These are phyloP conservation scores for Standfussiana lucernea DNA, from an alignment of 2,888 invertebrate genomes.

Conservation along the genomic window DNA sequence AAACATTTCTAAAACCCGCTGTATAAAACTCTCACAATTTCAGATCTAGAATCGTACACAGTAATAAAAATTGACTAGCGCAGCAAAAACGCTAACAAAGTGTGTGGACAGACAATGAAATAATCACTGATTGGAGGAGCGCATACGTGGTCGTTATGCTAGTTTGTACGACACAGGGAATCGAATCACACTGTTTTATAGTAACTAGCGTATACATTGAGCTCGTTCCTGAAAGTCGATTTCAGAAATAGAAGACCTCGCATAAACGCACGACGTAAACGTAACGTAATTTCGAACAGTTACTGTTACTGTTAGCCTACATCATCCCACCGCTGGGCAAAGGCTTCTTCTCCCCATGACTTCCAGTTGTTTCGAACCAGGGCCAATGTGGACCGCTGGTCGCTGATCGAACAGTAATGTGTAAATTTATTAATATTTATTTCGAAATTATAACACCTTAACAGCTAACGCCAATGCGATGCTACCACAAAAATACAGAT, in stretches of 20 bases:
- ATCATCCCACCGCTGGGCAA: no score
- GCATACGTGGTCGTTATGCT: conserved; percentile 38
- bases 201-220: conserved; percentile 4
- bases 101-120: conserved; percentile 36
- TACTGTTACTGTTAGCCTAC: no score
- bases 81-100: conserved; percentile 37
- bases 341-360: no score
- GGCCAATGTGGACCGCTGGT: no score
- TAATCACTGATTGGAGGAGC: conserved; percentile 51
- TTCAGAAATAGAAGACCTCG: background rate
- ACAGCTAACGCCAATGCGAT: no score
- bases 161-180: conserved; percentile 20
- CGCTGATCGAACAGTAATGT: no score
- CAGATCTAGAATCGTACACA: background rate
- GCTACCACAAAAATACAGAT: no score
- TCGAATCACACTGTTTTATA: conserved; percentile 2
- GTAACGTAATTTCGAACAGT: background rate
- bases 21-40: background rate
- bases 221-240: background rate
- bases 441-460: no score
- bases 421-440: no score
- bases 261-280: background rate
- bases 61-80: conserved; percentile 1
- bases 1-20: background rate
- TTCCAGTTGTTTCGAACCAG: no score